These are phyloP conservation scores for Phaedon cochleariae DNA, from an alignment of 2,888 invertebrate genomes.

Conservation along the genomic window DNA sequence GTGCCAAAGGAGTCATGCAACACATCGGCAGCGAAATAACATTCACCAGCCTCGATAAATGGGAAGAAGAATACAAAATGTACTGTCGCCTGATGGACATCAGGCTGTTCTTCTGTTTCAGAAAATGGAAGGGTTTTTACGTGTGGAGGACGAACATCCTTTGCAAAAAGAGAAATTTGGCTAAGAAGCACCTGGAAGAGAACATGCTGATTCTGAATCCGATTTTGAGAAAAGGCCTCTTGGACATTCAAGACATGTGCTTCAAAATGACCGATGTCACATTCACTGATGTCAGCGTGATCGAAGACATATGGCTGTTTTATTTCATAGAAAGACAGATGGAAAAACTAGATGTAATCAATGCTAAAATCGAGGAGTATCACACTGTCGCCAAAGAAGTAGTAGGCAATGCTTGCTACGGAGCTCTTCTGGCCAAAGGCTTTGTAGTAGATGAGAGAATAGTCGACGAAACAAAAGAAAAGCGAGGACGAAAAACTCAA, in stretches of 20 bases:
- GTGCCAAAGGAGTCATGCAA: conserved; percentile 83
- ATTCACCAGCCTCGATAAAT: conserved; percentile 79
- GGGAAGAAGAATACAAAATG: conserved; percentile 85
- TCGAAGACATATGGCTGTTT: conserved; percentile 68
- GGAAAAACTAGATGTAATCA: conserved; percentile 58
- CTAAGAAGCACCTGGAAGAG: conserved; percentile 69
- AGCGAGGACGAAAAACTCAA: conserved; percentile 40
- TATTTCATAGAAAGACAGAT: conserved; percentile 77
- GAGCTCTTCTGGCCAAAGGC: conserved; percentile 77
- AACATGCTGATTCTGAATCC: conserved; percentile 80
- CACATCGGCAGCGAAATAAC: conserved; percentile 76
- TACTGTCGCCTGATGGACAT: conserved; percentile 81
- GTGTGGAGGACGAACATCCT: conserved; percentile 63
- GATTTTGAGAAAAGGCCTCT: conserved; percentile 74
- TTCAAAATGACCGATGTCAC: conserved; percentile 69
- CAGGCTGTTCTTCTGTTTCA: conserved; percentile 73
- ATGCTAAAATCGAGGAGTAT: conserved; percentile 62
- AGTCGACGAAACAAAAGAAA: conserved; percentile 46
- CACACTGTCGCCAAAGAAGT: conserved; percentile 67
- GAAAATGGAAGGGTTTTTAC: conserved; percentile 71
- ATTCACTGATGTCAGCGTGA: conserved; percentile 67
- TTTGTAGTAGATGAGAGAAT: conserved; percentile 78
- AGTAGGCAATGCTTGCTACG: conserved; percentile 76
- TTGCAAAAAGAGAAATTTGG: conserved; percentile 71
- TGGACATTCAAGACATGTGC: conserved; percentile 76